These are phyloP conservation scores for Acronicta aceris DNA, from an alignment of 2,888 invertebrate genomes.

Conservation along the genomic window DNA sequence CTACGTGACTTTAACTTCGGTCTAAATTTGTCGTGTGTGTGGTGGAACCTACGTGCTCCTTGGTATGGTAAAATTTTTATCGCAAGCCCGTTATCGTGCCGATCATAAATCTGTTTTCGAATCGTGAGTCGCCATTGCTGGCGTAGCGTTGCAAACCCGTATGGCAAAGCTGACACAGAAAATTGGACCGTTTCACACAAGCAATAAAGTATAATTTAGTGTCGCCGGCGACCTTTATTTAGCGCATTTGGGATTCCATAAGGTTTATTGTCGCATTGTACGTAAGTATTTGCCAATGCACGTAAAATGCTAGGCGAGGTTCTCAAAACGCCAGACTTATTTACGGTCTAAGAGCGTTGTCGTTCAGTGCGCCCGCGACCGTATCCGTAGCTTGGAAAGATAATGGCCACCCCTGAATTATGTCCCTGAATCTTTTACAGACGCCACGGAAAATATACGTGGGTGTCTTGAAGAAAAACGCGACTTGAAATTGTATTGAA, in stretches of 20 bases:
- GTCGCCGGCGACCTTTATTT: conserved; percentile 69
- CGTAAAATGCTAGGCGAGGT: conserved; percentile 86
- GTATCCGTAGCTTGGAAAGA: conserved; percentile 57
- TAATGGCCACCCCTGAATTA: conserved; percentile 60
- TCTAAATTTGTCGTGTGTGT: conserved; percentile 57
- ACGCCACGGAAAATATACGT: conserved; percentile 31
- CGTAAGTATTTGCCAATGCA: conserved; percentile 88
- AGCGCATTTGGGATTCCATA: conserved; percentile 73
- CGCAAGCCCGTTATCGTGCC: conserved; percentile 87
- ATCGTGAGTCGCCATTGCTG: conserved; percentile 84
- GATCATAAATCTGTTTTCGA: conserved; percentile 89
- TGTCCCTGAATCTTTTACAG: conserved; percentile 49
- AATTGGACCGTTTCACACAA: conserved; percentile 68
- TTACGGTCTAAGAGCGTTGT: conserved; percentile 77
- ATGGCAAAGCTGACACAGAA: conserved; percentile 67
- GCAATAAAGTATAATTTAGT: conserved; percentile 81
- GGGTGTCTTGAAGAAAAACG: conserved; percentile 12
- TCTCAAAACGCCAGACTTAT: conserved; percentile 86
- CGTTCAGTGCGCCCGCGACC: conserved; percentile 53
- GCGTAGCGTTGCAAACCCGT: conserved; percentile 73
- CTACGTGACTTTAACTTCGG: conserved; percentile 45
- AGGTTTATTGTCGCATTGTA: conserved; percentile 85
- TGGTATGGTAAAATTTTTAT: conserved; percentile 86
- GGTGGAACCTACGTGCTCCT: conserved; percentile 65
- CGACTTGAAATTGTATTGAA: conserved; percentile 22